Conservation (phyloP, 2,113 vertebrate genomes). For the Brachyistius frenatus region DNA sequence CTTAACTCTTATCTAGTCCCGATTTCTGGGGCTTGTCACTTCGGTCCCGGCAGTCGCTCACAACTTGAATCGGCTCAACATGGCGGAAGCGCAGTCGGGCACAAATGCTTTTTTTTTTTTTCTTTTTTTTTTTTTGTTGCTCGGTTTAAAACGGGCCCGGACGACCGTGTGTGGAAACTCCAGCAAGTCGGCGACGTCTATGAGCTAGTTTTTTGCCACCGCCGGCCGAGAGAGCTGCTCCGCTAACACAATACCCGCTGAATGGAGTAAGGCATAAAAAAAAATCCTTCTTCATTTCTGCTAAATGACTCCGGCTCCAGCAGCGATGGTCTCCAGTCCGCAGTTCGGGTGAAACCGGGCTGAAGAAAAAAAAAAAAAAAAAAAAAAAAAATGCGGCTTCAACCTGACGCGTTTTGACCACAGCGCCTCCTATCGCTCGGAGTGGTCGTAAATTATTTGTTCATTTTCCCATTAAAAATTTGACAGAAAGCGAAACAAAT, state of each 20-base stretch:
- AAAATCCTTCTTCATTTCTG: slow-evolving; percentile 57
- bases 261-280: slow-evolving; percentile 58
- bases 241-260: slow-evolving; percentile 69
- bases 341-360: slow-evolving; percentile 47
- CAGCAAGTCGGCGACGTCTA: slow-evolving; percentile 38
- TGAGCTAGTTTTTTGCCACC: slow-evolving; percentile 40
- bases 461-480: neutral
- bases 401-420: slow-evolving; percentile 2
- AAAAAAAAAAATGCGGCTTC: neutral
- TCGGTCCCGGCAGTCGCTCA: slow-evolving; percentile 83
- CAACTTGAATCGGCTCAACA: slow-evolving; percentile 85
- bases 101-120: slow-evolving; percentile 39
- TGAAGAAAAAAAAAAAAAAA: neutral
- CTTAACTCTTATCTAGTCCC: slow-evolving; percentile 74
- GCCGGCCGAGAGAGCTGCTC: slow-evolving; percentile 43
- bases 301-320: slow-evolving; percentile 62
- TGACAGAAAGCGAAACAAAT: neutral
- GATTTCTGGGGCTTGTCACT: slow-evolving; percentile 82
- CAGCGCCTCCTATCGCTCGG: slow-evolving; percentile 67
- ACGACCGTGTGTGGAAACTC: slow-evolving; percentile 44
- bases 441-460: slow-evolving; percentile 6
- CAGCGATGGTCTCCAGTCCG: slow-evolving; percentile 10
- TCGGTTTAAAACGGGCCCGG: slow-evolving; percentile 46
- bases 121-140: neutral
- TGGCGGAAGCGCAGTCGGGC: slow-evolving; percentile 82